Evolutionary conservation across 92 coral and sea anemone species (phyloP).

Genomic region (Epizoanthus illoricatus): DNA sequence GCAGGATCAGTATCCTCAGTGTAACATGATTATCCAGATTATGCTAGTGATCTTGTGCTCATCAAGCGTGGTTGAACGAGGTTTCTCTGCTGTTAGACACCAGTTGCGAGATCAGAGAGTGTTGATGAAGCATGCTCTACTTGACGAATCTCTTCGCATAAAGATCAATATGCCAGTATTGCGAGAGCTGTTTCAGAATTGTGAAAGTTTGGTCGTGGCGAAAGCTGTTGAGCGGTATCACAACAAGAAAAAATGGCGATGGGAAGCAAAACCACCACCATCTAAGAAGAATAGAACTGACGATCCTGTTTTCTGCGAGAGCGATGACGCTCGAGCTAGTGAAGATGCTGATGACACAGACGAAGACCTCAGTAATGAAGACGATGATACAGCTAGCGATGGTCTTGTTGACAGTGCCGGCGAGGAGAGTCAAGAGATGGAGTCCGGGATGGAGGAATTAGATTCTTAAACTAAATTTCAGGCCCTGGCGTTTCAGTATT

Average conservation of each 20-base stretch:
- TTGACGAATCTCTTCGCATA: slow-evolving; percentile 36
- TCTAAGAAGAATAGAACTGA: slow-evolving; percentile 3
- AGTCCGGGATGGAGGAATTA: slow-evolving; percentile 34
- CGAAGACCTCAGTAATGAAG: slow-evolving; percentile 38
- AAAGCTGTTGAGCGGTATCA: slow-evolving; percentile 42
- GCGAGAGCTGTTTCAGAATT: slow-evolving; percentile 39
- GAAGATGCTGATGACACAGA: background rate
- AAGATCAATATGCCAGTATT: slow-evolving; percentile 39
- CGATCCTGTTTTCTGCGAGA: too few relatives aligned
- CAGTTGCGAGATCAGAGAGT: slow-evolving; percentile 39
- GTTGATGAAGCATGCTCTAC: slow-evolving; percentile 42
- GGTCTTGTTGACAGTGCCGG: background rate
- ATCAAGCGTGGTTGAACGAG: slow-evolving; percentile 38
- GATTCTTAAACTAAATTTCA: slow-evolving; percentile 32
- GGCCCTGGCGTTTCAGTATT: slow-evolving; percentile 42
- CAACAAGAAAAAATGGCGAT: slow-evolving; percentile 40
- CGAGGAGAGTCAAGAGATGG: background rate
- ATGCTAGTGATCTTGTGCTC: slow-evolving; percentile 36
- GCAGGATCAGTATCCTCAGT: slow-evolving; percentile 37
- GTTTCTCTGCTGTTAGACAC: slow-evolving; percentile 37
- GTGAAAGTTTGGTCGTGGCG: slow-evolving; percentile 41
- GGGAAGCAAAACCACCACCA: slow-evolving; percentile 34
- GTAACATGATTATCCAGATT: slow-evolving; percentile 36
- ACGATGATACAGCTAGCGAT: slow-evolving; percentile 37
- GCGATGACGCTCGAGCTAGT: too few relatives aligned